phyloP scores from a whole-genome alignment of 1,140 invertebrate species.

The Drosophila erecta region DNA sequence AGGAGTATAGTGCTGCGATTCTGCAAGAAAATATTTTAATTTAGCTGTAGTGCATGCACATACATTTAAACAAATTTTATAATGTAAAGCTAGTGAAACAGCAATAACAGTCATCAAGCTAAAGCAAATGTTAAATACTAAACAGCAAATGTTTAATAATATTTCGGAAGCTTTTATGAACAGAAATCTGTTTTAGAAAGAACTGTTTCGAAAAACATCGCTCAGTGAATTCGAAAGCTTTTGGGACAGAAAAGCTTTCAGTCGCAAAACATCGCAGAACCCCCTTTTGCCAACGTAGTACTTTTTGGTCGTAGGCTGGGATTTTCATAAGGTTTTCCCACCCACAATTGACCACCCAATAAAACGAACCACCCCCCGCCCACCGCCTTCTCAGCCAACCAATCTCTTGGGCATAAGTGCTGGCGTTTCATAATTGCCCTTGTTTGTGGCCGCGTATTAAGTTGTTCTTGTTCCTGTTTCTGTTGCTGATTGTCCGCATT shows the following conservation, averaged over 20 bases:
- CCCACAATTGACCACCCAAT: background rate
- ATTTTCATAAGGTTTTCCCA: background rate
- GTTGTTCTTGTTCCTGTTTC: constrained; percentile 36
- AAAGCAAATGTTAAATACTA: background rate
- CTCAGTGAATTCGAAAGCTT: constrained; percentile 1
- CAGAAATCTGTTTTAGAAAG: background rate
- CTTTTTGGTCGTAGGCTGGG: background rate
- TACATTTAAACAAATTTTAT: background rate
- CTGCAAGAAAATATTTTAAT: too few relatives aligned
- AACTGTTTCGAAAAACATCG: constrained; percentile 12
- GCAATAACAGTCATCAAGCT: background rate
- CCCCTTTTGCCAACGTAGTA: too few relatives aligned
- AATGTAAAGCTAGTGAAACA: background rate
- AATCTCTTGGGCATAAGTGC: constrained; percentile 17
- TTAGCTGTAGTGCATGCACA: too few relatives aligned
- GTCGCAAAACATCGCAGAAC: background rate
- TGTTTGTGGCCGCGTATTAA: constrained; percentile 42
- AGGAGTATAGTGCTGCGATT: too few relatives aligned
- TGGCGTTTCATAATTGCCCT: constrained; percentile 41
- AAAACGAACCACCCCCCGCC: background rate
- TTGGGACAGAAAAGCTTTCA: constrained; percentile 1
- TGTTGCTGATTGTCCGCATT: constrained; percentile 26
- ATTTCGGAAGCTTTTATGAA: background rate
- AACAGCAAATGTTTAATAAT: background rate
- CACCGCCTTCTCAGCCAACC: background rate